phyloP scores from a whole-genome alignment of 2,113 vertebrate genomes.

The Etia nguti region DNA sequence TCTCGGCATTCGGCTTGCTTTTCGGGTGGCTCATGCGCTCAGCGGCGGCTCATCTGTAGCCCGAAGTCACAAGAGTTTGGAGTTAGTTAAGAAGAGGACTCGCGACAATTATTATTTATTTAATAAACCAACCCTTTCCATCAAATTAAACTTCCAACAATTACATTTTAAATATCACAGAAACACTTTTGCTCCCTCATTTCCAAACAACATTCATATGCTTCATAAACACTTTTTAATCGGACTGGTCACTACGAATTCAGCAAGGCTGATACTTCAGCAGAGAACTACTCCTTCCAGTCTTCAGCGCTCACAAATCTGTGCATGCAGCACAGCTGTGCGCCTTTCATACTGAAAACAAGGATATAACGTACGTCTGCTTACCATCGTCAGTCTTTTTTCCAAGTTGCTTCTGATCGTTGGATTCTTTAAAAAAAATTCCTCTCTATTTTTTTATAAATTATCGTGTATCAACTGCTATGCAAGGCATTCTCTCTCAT shows the following conservation, averaged over 20 bases:
- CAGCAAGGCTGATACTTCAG: not conserved
- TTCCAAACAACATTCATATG: not conserved
- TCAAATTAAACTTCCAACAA: not conserved
- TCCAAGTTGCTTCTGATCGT: not conserved
- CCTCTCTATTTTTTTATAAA: constrained; percentile 47
- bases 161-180: not conserved
- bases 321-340: too few relatives aligned
- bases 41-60: not conserved
- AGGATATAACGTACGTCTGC: not conserved
- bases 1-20: not conserved
- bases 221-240: not conserved
- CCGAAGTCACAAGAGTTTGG: not conserved
- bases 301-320: not conserved
- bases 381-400: not conserved
- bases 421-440: not conserved
- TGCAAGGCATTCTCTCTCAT: constrained; percentile 40
- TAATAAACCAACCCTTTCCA: not conserved
- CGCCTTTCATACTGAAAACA: too few relatives aligned
- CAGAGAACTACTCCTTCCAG: not conserved
- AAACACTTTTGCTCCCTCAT: not conserved
- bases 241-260: not conserved
- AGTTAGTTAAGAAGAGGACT: not conserved
- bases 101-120: not conserved
- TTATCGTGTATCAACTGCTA: constrained; percentile 33
- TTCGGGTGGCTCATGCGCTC: constrained; percentile 6